Conservation (phyloP, 2,888 invertebrate genomes). For the Onthophagus sagittarius region DNA sequence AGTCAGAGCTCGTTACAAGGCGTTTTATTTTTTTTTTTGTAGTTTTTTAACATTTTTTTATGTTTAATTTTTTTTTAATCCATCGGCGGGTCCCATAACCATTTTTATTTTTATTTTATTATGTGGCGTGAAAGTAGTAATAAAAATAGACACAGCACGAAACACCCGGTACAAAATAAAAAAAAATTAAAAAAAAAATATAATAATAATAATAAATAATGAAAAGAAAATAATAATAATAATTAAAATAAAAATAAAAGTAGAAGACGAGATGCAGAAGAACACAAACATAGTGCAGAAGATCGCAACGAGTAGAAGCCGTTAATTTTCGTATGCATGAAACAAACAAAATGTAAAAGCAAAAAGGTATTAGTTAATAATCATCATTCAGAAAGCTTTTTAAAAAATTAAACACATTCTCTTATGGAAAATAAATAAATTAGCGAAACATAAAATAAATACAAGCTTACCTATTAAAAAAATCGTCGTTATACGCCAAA, state of each 20-base stretch:
- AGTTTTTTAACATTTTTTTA: not conserved
- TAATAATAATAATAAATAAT: not conserved
- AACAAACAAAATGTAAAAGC: slow-evolving; percentile 44
- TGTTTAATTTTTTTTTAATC: not conserved
- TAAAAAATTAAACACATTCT: not conserved
- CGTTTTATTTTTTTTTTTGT: slow-evolving; percentile 27
- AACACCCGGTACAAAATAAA: slow-evolving; percentile 23
- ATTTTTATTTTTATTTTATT: slow-evolving; percentile 20
- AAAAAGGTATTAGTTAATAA: slow-evolving; percentile 37
- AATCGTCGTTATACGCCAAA: slow-evolving; percentile 2
- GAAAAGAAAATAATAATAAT: slow-evolving; percentile 23
- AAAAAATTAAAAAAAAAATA: not conserved
- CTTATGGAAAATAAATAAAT: slow-evolving; percentile 7
- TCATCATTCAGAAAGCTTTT: not conserved
- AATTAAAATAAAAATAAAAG: slow-evolving; percentile 11
- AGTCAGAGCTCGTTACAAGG: slow-evolving; percentile 46
- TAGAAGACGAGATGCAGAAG: slow-evolving; percentile 25
- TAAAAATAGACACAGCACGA: slow-evolving; percentile 29
- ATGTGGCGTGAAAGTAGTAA: slow-evolving; percentile 41
- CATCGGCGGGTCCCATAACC: slow-evolving; percentile 1
- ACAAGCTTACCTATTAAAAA: slow-evolving; percentile 21
- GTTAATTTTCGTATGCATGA: slow-evolving; percentile 42
- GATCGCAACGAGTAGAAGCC: not conserved
- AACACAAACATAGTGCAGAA: slow-evolving; percentile 35
- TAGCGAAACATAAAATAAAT: slow-evolving; percentile 18